Base-by-base conservation (phyloP, 2,113 vertebrate species). In the Thamnaconus septentrionalis region DNA sequence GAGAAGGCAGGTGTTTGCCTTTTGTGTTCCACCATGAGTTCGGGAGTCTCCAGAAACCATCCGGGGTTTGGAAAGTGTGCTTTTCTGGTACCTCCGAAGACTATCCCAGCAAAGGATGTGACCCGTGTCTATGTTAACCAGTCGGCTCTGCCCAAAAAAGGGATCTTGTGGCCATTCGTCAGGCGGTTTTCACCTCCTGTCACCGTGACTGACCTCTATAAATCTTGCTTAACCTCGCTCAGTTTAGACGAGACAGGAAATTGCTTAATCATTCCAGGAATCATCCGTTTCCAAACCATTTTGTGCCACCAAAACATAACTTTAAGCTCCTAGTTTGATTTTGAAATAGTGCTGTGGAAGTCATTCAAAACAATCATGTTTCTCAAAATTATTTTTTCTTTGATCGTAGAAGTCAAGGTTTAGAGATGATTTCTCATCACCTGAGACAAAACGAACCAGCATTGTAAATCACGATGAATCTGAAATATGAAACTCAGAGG, bases 401-500 rank as follows among this genome's bases (percentile, higher is more conserved):
- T 31, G 18, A 31, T 31, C 18, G 18, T 31, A 31, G 18, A 31
- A 31, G 2, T 31, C 18, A 2, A 31, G 18, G 18, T 1, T 31
- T 31, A 31, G 18, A 31, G 18, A 31, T 31, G 18, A 31, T 31
- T 64, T 69, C 41, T 76, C 44, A 78, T 81, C 64, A 65, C 66
- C 51, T 68, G 41, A 3, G 5, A 3, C 58, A 59, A 39, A 47
- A 41, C 60, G 44, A 69, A 31, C 18, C 18, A 31, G 18, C 18
- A 31, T 31, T 31, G 18, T 31, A 31, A 31, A 31, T 31, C 18
- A 31, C 18, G 2, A 31, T 31, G 18, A 31, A 31, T 31, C 18
- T 31, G 18, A 87, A 76, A 89, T 84, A 79, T 84, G 68, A 6
- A 74, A 69, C 60, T 3, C 56, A 4, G 55, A 59, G 81, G 75